Base-by-base conservation (phyloP, 2,113 vertebrate species). In the Tympanuchus pallidicinctus region DNA sequence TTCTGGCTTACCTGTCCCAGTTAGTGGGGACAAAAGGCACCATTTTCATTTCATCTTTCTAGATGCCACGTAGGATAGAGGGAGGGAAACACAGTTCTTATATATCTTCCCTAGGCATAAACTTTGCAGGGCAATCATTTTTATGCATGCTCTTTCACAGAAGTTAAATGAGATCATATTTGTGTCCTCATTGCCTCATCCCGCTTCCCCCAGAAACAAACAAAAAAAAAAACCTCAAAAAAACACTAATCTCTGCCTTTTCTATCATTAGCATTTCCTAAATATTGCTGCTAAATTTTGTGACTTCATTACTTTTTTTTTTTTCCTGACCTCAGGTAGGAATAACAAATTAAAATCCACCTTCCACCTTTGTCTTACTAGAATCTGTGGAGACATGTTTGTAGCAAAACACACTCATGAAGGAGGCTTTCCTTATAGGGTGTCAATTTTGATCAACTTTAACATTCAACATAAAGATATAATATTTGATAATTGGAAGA, bases 371-470 rank as follows among this genome's bases (percentile, higher is more conserved):
- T 40, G 27, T 13, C 21, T 81, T 15, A 69, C 10, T 42, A 16
- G 42, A 85, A 40, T 13, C 12, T 1, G 60, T 4, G 3, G n/a
- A 90, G 32, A 69, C 0, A 0, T 36, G 3, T 57, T 47, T 43
- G 22, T 40, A 76, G 22, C 13, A 57, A 38, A 94, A 48, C 6
- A 65, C 27, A 25, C 87, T 52, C 11, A 32, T 15, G 4, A 0
- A 10, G 8, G 3, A 0, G 25, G 0, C 5, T 72, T 79, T 47
- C 13, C 6, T 42, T 65, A 19, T 16, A 38, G 21, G 10, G 1
- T 5, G 19, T 38, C 43, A 13, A 5, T 66, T 83, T 42, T 66
- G 14, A 63, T 60, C 2, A 1, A 43, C 11, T 4, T 76, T 88
- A 20, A 38, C 38, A 48, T 30, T 69, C 82, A 89, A 72, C 3